Base-by-base conservation (phyloP, 2,797 vertebrate species). In the Dendrocincla tyrannina region DNA sequence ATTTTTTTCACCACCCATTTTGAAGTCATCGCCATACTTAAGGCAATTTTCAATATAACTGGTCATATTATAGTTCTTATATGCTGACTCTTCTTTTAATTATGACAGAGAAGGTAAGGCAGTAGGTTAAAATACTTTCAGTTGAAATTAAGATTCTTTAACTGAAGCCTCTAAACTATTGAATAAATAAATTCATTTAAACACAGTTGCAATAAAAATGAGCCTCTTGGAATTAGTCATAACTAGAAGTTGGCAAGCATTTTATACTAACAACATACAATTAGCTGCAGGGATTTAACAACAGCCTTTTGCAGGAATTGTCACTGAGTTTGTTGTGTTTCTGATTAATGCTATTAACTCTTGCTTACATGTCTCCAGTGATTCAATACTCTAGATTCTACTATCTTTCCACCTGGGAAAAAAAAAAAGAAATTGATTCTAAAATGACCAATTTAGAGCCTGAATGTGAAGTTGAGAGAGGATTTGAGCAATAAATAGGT, bases 121-220 rank as follows among this genome's bases (percentile, higher is more conserved):
- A 91, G 63, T 18, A 63, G 67, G 55, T 75, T 85, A 75, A 89
- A 91, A 89, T 33, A 76, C 5, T 70, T 95, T 17, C 10, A 25
- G 44, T 2, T 73, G 46, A 94, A 94, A 91, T 89, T 81, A 89
- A 85, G 62, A 72, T 83, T 83, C 30, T 69, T 88, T 88, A 84
- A 91, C 49, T 49, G 81, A 66, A 90, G 9, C 28, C 53, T 92
- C 95, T 91, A 73, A 89, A 94, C 20, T 80, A 42, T 63, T 91
- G 80, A 94, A 95, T 67, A 89, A 93, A 92, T 82, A 53, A 91
- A 93, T 88, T 72, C 11, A 76, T 76, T 86, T 83, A 76, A 85
- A 67, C 49, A 82, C 7, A 19, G 44, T 72, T 87, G 27, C 55
- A 87, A 94, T 75, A 87, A 95, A 95, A 91, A 88, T 68, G 44